Evolutionary conservation across 2,113 vertebrate species (phyloP), one percentile per base, ranked within the genome.

Genomic region (Paraplagusia blochii): DNA sequence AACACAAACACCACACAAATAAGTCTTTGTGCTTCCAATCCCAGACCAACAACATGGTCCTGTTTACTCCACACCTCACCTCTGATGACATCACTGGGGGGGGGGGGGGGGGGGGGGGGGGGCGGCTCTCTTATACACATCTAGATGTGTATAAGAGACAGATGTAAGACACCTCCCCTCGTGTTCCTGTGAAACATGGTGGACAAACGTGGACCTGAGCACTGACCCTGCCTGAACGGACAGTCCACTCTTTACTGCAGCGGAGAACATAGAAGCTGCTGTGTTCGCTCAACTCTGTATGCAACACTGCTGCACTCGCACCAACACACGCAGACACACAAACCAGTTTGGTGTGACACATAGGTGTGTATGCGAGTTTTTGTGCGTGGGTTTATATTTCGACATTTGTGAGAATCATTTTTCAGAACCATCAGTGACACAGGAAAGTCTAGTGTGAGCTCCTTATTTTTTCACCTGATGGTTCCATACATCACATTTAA

Each of bases 231-330:
- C 53, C 76, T 72, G 59, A 61, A 68, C 72, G 54, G 47, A 59
- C 47, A 54, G 63, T 60, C 64, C 72, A 47, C 72, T 53, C 68
- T 76, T 85, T 66, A 66, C 65, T 76, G 77, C 66, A 46, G 56
- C 14, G 40, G 66, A 50, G 74, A 74, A 81, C 82, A 88, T 73
- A 85, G 77, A 85, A 66, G 69, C 34, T 54, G 64, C 63, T 84
- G 81, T 88, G 79, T 88, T 76, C 71, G 57, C 69, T 79, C 40
- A 49, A 70, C 79, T 72, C 70, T 68, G 63, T 61, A 69, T 83
- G 69, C 85, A 69, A n/a, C n/a, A n/a, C n/a, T n/a, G n/a, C n/a
- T 73, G 69, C 80, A 77, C 61, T 65, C 79, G 74, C 81, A 64
- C 38, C 48, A 29, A 29, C 22, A 29, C 22, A 29, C 33, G 59